Evolutionary conservation across 2,888 invertebrate species (phyloP).

Genomic region (Drosophila peninsularis): DNA sequence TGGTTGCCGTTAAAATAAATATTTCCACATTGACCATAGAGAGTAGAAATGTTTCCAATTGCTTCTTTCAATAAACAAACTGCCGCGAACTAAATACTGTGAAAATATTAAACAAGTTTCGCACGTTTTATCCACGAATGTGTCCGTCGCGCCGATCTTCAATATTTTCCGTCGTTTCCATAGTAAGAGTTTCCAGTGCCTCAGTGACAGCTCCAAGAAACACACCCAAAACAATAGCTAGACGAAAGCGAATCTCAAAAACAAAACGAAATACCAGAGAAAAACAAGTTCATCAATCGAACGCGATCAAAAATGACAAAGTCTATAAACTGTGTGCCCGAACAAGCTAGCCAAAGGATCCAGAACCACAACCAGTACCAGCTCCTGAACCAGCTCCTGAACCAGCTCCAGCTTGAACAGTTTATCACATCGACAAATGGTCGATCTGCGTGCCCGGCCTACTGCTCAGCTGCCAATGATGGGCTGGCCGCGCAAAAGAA

Average conservation of each 20-base stretch:
- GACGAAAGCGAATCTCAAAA: neutral
- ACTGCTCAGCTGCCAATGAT: slow-evolving; percentile 62
- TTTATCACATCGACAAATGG: slow-evolving; percentile 25
- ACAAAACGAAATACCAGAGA: neutral
- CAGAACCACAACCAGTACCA: slow-evolving; percentile 1
- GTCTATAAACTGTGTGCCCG: slow-evolving; percentile 46
- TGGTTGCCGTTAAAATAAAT: slow-evolving; percentile 62
- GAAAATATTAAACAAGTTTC: slow-evolving; percentile 60
- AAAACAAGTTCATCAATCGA: slow-evolving; percentile 9
- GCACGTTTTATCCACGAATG: slow-evolving; percentile 31
- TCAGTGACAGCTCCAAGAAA: slow-evolving; percentile 17
- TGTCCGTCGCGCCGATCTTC: slow-evolving; percentile 17
- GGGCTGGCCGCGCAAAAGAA: slow-evolving; percentile 82
- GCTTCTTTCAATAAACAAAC: slow-evolving; percentile 60
- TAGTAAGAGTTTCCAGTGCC: slow-evolving; percentile 22
- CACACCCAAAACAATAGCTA: neutral
- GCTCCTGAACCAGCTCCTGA: neutral
- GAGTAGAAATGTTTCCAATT: slow-evolving; percentile 51
- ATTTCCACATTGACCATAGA: slow-evolving; percentile 47
- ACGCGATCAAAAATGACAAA: slow-evolving; percentile 61
- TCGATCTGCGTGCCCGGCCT: slow-evolving; percentile 27
- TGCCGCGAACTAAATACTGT: slow-evolving; percentile 33
- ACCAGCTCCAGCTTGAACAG: neutral
- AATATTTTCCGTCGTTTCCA: neutral
- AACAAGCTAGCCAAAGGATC: slow-evolving; percentile 19